These are phyloP conservation scores for Rissa tridactyla DNA, from an alignment of 2,113 vertebrate genomes.

Conservation along the genomic window DNA sequence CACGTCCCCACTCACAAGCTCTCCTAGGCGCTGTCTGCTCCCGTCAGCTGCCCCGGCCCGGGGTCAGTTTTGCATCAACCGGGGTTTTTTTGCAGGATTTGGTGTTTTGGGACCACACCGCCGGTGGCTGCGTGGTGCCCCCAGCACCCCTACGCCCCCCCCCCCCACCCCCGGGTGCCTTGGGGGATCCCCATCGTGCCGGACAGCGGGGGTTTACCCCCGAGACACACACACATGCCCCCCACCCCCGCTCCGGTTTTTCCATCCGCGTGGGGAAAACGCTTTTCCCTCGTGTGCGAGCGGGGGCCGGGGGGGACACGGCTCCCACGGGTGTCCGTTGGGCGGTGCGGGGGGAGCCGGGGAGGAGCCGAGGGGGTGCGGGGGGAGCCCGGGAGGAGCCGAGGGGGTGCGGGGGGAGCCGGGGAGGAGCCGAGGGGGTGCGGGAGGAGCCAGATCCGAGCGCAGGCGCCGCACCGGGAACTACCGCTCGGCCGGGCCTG, in stretches of 20 bases:
- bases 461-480: background rate
- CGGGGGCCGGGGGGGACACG: too few relatives aligned
- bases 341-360: too few relatives aligned
- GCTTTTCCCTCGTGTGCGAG: too few relatives aligned
- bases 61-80: fast-evolving
- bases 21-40: fast-evolving
- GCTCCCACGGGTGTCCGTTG: too few relatives aligned
- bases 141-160: background rate
- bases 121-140: background rate
- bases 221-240: too few relatives aligned
- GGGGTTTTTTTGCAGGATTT: background rate
- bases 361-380: background rate
- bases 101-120: background rate
- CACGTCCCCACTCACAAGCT: too few relatives aligned
- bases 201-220: background rate
- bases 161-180: background rate
- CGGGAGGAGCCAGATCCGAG: background rate
- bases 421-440: too few relatives aligned
- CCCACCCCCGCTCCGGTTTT: too few relatives aligned
- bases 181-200: background rate
- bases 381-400: too few relatives aligned
- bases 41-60: background rate
- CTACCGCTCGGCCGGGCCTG: background rate
- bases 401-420: too few relatives aligned
- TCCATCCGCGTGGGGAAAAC: too few relatives aligned